A percentile compares a stretch with the other conserved stretches of the same genome.
Evolutionary conservation across 2,113 vertebrate genomes (phyloP).

Genomic region (Uropsilus gracilis): DNA sequence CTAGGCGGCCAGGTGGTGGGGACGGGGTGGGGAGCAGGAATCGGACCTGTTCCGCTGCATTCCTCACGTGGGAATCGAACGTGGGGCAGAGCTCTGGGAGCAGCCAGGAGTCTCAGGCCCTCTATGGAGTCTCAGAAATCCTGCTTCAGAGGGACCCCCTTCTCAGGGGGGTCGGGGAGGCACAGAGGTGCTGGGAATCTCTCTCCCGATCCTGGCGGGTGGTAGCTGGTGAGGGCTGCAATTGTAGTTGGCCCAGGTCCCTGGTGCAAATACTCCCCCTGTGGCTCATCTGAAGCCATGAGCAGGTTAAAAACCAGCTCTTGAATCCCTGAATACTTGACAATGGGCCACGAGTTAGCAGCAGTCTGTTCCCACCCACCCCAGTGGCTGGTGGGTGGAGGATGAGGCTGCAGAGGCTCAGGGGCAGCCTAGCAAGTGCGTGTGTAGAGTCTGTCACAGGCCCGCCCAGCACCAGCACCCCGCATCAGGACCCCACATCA

Average conservation of each 20-base stretch:
- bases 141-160: background rate
- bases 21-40: background rate
- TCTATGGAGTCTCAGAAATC: background rate
- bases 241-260: background rate
- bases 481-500: too few species aligned
- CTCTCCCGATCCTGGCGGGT: background rate
- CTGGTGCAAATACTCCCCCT: background rate
- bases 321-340: background rate
- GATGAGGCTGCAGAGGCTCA: too few species aligned
- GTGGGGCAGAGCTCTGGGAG: background rate
- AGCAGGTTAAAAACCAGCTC: background rate
- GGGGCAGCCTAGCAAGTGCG: too few species aligned
- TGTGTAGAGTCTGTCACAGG: too few species aligned
- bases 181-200: background rate
- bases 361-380: too few species aligned
- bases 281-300: background rate
- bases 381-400: background rate
- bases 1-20: background rate
- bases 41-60: background rate
- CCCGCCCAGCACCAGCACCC: too few species aligned
- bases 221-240: too few species aligned
- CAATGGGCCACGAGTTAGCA: background rate
- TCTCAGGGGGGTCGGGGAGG: background rate
- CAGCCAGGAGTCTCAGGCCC: rapidly evolving
- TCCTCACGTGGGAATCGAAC: background rate